Conservation (phyloP, 2,113 vertebrate genomes). For the Proteles cristata region DNA sequence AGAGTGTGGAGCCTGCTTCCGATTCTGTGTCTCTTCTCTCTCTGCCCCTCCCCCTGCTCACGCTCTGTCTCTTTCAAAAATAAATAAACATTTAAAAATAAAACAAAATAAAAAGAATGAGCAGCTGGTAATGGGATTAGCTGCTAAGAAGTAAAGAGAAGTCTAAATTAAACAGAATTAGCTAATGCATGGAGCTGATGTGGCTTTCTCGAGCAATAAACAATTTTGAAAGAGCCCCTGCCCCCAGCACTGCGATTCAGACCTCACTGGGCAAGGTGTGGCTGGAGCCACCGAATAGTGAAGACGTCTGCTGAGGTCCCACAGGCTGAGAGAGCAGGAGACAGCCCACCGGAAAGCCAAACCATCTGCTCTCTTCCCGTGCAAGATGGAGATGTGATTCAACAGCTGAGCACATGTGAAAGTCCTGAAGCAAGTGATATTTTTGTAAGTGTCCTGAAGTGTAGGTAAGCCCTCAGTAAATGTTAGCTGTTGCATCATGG, state of each 20-base stretch:
- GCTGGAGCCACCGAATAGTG: neutral
- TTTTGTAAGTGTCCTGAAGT: neutral
- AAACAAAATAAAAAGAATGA: neutral
- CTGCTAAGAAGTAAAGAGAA: neutral
- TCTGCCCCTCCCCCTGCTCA: too few species aligned
- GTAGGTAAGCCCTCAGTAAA: neutral
- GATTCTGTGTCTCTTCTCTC: too few species aligned
- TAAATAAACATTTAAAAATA: too few species aligned
- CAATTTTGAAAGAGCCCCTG: neutral
- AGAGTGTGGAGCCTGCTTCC: too few species aligned
- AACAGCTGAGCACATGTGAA: neutral
- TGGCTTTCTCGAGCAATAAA: neutral
- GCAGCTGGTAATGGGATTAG: neutral
- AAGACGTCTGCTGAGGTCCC: neutral
- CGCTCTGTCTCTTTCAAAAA: too few species aligned
- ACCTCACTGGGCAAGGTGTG: neutral
- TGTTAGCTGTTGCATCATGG: neutral
- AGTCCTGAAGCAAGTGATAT: neutral
- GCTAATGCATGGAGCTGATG: neutral
- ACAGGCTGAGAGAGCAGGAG: neutral
- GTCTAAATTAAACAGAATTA: neutral
- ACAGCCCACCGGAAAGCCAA: neutral
- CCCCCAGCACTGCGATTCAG: neutral
- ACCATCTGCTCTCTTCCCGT: neutral
- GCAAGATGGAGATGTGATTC: neutral